A percentile compares a stretch with the other conserved stretches of the same genome.
Evolutionary conservation across 2,113 vertebrate species (phyloP).

Genomic region (Tautogolabrus adspersus): DNA sequence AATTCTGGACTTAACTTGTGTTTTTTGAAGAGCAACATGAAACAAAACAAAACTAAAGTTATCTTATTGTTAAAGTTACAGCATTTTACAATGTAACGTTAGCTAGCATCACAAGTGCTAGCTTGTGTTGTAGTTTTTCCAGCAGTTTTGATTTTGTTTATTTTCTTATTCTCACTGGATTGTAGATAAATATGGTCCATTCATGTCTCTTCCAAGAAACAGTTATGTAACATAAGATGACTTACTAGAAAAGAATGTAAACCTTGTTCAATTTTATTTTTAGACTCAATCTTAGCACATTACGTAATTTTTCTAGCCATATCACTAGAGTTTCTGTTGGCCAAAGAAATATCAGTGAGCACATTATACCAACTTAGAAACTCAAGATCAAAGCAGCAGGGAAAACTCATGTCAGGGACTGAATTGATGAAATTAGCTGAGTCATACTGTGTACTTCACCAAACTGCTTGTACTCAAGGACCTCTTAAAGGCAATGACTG

Average conservation of each 20-base stretch:
- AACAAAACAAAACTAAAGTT: no score
- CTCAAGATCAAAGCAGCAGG: not conserved
- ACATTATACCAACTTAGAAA: conserved; percentile 25
- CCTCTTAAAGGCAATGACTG: conserved; percentile 13
- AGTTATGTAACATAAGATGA: not conserved
- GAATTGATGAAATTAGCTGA: conserved; percentile 56
- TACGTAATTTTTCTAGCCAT: not conserved
- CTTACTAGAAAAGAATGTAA: not conserved
- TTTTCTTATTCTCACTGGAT: not conserved
- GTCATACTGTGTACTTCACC: conserved; percentile 8
- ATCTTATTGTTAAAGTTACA: not conserved
- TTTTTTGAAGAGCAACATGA: no score
- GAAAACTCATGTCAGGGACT: conserved; percentile 9
- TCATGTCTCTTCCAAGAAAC: not conserved
- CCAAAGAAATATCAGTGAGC: conserved; percentile 4
- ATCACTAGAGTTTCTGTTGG: not conserved
- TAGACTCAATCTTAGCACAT: not conserved
- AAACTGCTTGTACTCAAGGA: conserved; percentile 40
- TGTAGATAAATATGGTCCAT: conserved; percentile 1
- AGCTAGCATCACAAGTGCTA: not conserved
- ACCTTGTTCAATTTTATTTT: not conserved
- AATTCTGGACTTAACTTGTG: no score
- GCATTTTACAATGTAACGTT: not conserved
- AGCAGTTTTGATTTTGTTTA: not conserved
- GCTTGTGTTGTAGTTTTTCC: not conserved